Base-by-base conservation (phyloP, 92 coral and sea anemone genomes). In the Bergia puertoricense region DNA sequence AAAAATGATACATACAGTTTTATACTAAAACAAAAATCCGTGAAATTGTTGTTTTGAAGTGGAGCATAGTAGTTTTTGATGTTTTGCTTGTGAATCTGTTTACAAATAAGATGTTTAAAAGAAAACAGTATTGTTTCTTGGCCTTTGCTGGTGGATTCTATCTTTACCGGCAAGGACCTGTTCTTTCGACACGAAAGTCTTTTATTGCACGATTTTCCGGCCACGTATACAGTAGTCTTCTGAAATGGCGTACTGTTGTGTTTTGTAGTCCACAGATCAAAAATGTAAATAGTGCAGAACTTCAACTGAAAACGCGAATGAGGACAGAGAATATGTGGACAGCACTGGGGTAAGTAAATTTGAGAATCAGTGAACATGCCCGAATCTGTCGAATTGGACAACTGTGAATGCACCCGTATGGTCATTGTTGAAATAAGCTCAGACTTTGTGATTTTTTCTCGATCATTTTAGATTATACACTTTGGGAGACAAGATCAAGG, bases 101-200 rank as follows among this genome's bases (percentile, higher is more conserved):
- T 76, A 76, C 80, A 76, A 76, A 76, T 76, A 76, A 16, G 54
- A 45, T 76, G 80, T 76, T 76, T 76, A 76, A 76, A 40, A 9
- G 30, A 20, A 62, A 62, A 62, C 20, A 76, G 30, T 23, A 76
- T 76, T 76, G 80, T 76, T 76, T 71, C 75, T 39, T 30, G 4
- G 43, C 77, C 68, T n/a, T 84, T 69, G 38, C 87, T 84, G 87
- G 87, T 84, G 77, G 87, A 45, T 69, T 72, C 23, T 20, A 44
- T 72, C 68, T 71, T 30, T 84, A 84, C 87, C 79, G 87, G 87
- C 77, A 84, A 84, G 44, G 78, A 84, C 87, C 87, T 84, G 87
- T 5, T 84, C 87, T 36, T 45, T 16, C 79, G 77, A 71, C 65
- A 73, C 6, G 18, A 84, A 84, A 84, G 15, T 18, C 87, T 71